A percentile compares a stretch with the other conserved stretches of the same genome.
Conservation (phyloP, 2,797 vertebrate species). For the Sitta carolinensis region DNA sequence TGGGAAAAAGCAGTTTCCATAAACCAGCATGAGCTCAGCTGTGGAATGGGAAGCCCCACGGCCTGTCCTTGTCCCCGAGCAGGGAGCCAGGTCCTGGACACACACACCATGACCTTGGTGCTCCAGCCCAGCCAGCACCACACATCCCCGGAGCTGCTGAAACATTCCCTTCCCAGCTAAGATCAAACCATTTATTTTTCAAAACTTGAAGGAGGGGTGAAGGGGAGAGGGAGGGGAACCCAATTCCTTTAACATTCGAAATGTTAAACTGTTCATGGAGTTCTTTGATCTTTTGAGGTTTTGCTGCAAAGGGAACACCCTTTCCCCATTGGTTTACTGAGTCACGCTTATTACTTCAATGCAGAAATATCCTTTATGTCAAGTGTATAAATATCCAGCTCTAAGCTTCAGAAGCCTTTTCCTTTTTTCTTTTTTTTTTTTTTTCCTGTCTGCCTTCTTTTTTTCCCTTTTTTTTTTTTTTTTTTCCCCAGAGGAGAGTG, state of each 20-base stretch:
- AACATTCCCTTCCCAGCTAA: background rate
- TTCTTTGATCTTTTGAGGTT: conserved; percentile 71
- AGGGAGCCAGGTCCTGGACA: background rate
- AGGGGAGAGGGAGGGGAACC: conserved; percentile 54
- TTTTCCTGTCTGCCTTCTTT: background rate
- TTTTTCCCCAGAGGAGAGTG: rapidly evolving
- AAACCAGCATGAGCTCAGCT: background rate
- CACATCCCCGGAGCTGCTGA: rapidly evolving
- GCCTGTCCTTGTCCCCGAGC: background rate
- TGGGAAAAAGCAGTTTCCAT: background rate
- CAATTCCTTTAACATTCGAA: conserved; percentile 41
- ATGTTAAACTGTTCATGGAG: conserved; percentile 64
- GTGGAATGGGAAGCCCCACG: background rate
- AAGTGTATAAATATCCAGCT: conserved; percentile 68
- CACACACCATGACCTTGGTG: background rate
- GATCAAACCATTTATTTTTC: background rate
- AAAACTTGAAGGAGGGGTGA: conserved; percentile 15
- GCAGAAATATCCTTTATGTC: conserved; percentile 69
- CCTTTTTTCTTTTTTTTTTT: background rate
- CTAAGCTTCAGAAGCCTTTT: conserved; percentile 58
- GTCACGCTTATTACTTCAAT: conserved; percentile 70
- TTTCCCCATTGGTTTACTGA: conserved; percentile 69
- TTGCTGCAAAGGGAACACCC: conserved; percentile 70
- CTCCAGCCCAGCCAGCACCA: background rate
- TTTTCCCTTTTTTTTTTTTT: no score